phyloP scores from a whole-genome alignment of 2,113 vertebrate genomes.

The Pollimyrus isidori region DNA sequence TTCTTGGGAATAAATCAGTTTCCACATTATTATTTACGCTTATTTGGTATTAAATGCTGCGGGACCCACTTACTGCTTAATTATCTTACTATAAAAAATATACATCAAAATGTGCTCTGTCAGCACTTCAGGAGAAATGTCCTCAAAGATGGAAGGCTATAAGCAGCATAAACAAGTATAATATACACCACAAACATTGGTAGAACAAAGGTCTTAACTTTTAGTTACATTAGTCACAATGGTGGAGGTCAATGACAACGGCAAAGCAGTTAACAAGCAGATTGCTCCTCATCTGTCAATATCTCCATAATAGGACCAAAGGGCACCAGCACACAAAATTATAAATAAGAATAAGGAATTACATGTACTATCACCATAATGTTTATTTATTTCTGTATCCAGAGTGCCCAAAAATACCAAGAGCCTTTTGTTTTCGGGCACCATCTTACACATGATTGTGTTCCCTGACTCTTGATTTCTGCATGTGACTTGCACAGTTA shows the following conservation, averaged over 20 bases:
- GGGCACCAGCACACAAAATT: not conserved
- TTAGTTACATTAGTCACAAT: not conserved
- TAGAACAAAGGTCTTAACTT: not conserved
- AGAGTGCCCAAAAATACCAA: not conserved
- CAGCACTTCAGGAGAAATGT: not conserved
- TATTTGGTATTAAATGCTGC: not conserved
- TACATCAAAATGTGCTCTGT: not conserved
- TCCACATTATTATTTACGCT: not conserved
- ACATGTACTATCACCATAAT: not conserved
- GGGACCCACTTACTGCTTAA: not conserved
- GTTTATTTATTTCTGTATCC: not conserved
- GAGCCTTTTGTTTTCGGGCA: not conserved
- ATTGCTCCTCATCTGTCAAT: not conserved
- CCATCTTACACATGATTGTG: not conserved
- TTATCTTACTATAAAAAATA: not conserved
- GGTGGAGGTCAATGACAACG: not conserved
- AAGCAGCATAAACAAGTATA: not conserved
- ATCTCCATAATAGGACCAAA: not conserved
- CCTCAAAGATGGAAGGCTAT: not conserved
- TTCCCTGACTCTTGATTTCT: not conserved
- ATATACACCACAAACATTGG: not conserved
- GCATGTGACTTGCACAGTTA: not conserved
- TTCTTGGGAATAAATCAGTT: not conserved
- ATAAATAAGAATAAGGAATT: not conserved
- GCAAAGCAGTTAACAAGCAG: not conserved